A percentile compares a stretch with the other conserved stretches of the same genome.
Conservation (phyloP, 2,113 vertebrate species). For the human region GRCh38 chr1:168410001-168410500, state of each 20-base stretch:
- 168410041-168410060: background rate
- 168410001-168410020: background rate
- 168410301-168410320: background rate
- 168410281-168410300: background rate
- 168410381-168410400: accelerated
- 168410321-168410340: background rate
- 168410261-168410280: background rate
- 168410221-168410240: background rate
- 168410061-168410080: background rate
- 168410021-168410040: background rate
- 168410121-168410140: background rate
- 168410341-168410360: no score
- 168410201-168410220: background rate
- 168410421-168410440: no score
- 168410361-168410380: background rate
- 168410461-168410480: no score
- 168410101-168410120: background rate
- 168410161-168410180: background rate
- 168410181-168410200: background rate
- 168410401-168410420: background rate
- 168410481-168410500: background rate
- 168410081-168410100: background rate
- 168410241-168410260: background rate
- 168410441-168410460: background rate
- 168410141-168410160: background rate